phyloP scores from a whole-genome alignment of 1,140 invertebrate species.

The Ceratosolen fusciceps region DNA sequence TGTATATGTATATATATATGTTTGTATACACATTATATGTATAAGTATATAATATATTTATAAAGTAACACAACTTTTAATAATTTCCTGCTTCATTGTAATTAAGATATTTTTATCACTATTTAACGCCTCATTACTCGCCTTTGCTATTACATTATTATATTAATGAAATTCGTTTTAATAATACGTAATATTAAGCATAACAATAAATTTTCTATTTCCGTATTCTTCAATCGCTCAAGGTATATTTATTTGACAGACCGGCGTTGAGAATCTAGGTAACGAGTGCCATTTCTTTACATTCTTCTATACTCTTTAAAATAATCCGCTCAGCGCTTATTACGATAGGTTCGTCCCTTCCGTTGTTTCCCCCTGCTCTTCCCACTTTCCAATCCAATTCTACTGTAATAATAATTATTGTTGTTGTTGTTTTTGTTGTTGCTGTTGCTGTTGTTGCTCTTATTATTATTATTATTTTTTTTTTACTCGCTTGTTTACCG shows the following conservation, averaged over 20 bases:
- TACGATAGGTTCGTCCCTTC: background rate
- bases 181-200: constrained; percentile 24
- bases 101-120: constrained; percentile 7
- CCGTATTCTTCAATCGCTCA: constrained; percentile 2
- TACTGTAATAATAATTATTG: background rate
- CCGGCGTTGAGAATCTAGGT: constrained; percentile 2
- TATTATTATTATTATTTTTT: background rate
- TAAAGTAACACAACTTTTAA: constrained; percentile 21
- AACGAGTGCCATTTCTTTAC: background rate
- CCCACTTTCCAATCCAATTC: background rate
- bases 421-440: no score
- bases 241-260: constrained; percentile 18
- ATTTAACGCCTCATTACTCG: background rate
- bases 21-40: no score
- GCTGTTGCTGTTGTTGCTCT: no score
- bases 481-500: background rate
- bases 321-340: background rate
- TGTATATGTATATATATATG: no score
- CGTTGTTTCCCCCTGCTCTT: no score
- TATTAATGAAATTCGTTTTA: constrained; percentile 30
- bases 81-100: background rate
- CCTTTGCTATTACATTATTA: constrained; percentile 30
- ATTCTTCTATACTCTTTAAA: background rate
- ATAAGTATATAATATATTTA: no score
- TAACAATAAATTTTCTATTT: constrained; percentile 34